These are phyloP conservation scores for Pteruthius melanotis DNA, from an alignment of 2,113 vertebrate species.

Conservation along the genomic window DNA sequence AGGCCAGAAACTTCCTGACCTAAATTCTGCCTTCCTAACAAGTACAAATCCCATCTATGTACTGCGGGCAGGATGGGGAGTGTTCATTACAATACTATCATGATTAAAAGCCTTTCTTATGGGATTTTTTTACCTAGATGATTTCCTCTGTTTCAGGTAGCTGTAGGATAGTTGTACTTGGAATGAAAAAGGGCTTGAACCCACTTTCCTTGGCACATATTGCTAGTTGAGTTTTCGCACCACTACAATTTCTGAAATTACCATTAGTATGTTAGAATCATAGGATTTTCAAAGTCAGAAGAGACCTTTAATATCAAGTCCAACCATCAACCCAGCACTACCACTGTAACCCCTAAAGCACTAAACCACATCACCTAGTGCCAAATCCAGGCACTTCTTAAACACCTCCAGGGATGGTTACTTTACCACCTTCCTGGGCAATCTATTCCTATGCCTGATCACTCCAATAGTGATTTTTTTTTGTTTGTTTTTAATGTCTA, in stretches of 20 bases:
- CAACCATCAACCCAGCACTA: not conserved
- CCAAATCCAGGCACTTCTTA: not conserved
- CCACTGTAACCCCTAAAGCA: not conserved
- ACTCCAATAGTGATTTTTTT: not conserved
- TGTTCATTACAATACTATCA: not conserved
- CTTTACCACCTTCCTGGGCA: not conserved
- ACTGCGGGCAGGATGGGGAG: not conserved
- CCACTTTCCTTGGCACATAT: not conserved
- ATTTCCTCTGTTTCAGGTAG: not conserved
- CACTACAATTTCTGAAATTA: not conserved
- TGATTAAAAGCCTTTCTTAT: not conserved
- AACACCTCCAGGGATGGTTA: not conserved
- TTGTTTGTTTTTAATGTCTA: not conserved
- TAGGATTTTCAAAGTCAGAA: not conserved
- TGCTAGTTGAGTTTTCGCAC: not conserved
- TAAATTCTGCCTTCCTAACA: not conserved
- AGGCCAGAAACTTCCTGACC: not conserved
- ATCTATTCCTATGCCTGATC: not conserved
- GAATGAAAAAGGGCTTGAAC: not conserved
- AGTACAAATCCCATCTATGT: fast-evolving
- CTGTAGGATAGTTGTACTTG: not conserved
- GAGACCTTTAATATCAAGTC: not conserved
- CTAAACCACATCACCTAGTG: not conserved
- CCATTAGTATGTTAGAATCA: not conserved
- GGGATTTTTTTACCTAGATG: not conserved